Percentiles rank a stretch among this genome's conserved stretches.
Evolutionary conservation across 2,797 vertebrate species (phyloP).

Genomic region (Trachops cirrhosus): DNA sequence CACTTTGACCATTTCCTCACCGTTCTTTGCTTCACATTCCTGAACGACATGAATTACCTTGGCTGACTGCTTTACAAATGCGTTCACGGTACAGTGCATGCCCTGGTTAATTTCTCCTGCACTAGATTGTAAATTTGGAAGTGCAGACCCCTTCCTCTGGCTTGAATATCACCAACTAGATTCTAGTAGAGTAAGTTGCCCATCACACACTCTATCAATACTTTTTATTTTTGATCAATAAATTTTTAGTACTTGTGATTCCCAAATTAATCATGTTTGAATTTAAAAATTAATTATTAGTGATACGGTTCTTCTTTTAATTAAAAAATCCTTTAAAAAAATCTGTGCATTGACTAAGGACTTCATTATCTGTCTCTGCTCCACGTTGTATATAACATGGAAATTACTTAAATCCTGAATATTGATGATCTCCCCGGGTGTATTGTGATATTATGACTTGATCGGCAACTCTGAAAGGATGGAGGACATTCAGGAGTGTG

Average conservation of each 20-base stretch:
- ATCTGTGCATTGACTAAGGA: not conserved
- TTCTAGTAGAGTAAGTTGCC: not conserved
- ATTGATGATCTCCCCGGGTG: not conserved
- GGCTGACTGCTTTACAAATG: not conserved
- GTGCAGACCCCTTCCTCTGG: not conserved
- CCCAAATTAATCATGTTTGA: slow-evolving; percentile 1
- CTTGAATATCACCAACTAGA: not conserved
- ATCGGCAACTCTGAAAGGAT: not conserved
- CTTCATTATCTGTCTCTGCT: not conserved
- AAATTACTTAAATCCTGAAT: slow-evolving; percentile 32
- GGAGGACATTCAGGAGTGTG: not conserved
- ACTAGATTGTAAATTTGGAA: not conserved
- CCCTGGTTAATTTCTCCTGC: not conserved
- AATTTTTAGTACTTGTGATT: not conserved
- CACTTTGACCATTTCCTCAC: not conserved
- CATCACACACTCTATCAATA: not conserved
- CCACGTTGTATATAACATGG: not conserved
- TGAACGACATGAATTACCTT: not conserved
- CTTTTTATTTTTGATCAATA: not conserved
- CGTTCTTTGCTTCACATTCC: not conserved
- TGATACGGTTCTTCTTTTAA: slow-evolving; percentile 10
- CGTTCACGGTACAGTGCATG: not conserved
- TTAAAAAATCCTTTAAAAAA: slow-evolving; percentile 3
- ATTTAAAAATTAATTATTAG: slow-evolving; percentile 35
- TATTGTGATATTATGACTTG: not conserved